These are phyloP conservation scores for Argyresthia goedartella DNA, from an alignment of 2,888 invertebrate genomes.

Conservation along the genomic window DNA sequence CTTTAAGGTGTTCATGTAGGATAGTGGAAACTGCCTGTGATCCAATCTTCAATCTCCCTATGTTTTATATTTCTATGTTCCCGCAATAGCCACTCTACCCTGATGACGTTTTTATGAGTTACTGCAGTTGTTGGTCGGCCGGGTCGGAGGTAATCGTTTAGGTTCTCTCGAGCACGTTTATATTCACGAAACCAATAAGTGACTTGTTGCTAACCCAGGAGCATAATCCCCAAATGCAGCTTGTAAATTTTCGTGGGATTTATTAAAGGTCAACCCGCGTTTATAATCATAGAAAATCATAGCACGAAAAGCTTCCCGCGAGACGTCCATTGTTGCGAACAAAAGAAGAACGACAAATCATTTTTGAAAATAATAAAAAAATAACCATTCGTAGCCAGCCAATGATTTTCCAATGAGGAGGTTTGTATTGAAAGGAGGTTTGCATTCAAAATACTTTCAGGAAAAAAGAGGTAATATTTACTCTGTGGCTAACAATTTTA, in stretches of 20 bases:
- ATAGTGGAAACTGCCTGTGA: constrained; percentile 1
- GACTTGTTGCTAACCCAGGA: neutral
- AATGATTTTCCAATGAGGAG: too few species aligned
- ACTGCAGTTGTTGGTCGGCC: constrained; percentile 3
- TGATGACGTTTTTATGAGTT: constrained; percentile 2
- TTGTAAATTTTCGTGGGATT: neutral
- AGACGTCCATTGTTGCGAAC: neutral
- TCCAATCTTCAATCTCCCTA: neutral
- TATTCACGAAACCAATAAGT: neutral
- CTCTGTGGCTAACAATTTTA: too few species aligned
- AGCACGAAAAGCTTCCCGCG: neutral
- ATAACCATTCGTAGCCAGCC: neutral
- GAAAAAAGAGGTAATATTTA: too few species aligned
- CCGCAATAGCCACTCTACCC: constrained; percentile 1
- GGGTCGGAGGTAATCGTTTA: neutral
- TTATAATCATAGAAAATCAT: neutral
- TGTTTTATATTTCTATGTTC: constrained; percentile 2
- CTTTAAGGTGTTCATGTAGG: constrained; percentile 4
- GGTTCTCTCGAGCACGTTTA: neutral
- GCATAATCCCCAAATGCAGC: neutral
- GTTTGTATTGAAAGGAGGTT: too few species aligned
- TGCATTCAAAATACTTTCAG: too few species aligned
- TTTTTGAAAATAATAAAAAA: neutral
- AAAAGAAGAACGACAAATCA: constrained; percentile 1
- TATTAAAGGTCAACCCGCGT: neutral